phyloP scores from a whole-genome alignment of 2,888 invertebrate species.

The Abscondita cerata region DNA sequence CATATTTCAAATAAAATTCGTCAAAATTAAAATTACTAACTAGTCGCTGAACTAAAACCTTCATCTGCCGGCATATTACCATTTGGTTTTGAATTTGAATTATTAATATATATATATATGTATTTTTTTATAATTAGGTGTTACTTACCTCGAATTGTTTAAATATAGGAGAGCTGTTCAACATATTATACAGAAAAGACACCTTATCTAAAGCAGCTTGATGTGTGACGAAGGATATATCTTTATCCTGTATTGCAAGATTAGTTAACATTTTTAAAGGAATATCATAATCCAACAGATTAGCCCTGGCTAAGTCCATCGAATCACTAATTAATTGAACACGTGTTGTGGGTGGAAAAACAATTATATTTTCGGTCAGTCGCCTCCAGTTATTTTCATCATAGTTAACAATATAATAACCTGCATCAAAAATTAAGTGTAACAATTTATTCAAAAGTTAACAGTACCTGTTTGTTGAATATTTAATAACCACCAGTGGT shows the following conservation, averaged over 20 bases:
- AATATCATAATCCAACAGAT: slow-evolving; percentile 64
- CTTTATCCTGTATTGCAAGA: slow-evolving; percentile 60
- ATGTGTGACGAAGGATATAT: slow-evolving; percentile 66
- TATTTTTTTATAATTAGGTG: too few species aligned
- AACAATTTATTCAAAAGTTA: slow-evolving; percentile 28
- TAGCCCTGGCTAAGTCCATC: slow-evolving; percentile 65
- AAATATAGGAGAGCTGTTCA: slow-evolving; percentile 65
- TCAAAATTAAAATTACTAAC: too few species aligned
- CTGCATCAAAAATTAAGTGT: slow-evolving; percentile 49
- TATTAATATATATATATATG: too few species aligned
- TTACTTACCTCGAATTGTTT: slow-evolving; percentile 65
- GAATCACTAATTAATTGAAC: slow-evolving; percentile 77
- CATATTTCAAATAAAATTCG: too few species aligned
- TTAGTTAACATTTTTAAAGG: slow-evolving; percentile 62
- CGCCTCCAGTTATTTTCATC: slow-evolving; percentile 67
- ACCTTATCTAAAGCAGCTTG: slow-evolving; percentile 64
- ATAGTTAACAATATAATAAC: slow-evolving; percentile 73
- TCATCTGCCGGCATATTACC: too few species aligned
- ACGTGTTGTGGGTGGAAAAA: slow-evolving; percentile 66
- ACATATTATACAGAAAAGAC: slow-evolving; percentile 65
- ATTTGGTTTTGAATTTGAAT: too few species aligned
- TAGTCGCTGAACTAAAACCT: too few species aligned
- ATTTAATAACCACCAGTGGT: slow-evolving; percentile 71
- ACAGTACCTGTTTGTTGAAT: slow-evolving; percentile 67
- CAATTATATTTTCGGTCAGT: slow-evolving; percentile 60